Conservation (phyloP, 2,888 invertebrate species). For the Caenorhabditis sp. region DNA sequence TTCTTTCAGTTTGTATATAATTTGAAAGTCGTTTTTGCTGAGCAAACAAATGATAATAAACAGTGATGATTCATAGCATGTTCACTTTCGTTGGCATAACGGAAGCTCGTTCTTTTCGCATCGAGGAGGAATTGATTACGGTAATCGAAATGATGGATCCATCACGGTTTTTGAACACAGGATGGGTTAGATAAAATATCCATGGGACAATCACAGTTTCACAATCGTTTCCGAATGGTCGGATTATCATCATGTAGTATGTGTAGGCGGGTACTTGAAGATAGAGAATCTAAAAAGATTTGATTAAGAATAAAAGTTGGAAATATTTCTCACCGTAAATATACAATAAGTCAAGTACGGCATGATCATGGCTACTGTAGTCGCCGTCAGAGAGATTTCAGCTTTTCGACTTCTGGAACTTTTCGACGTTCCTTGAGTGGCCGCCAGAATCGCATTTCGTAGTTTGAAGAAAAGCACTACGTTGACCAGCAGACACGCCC, state of each 20-base stretch:
- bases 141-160: conserved; percentile 39
- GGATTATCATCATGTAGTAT: conserved; percentile 64
- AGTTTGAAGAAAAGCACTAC: conserved; percentile 48
- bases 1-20: background rate
- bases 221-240: conserved; percentile 63
- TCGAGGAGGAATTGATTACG: conserved; percentile 20
- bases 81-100: conserved; percentile 30
- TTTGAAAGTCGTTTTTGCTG: conserved; percentile 1
- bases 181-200: conserved; percentile 63
- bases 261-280: conserved; percentile 57
- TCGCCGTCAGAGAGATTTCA: conserved; percentile 54
- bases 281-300: conserved; percentile 46
- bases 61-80: background rate
- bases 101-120: conserved; percentile 15
- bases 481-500: conserved; percentile 46
- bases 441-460: conserved; percentile 26
- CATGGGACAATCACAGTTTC: conserved; percentile 63
- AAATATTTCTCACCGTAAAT: conserved; percentile 43
- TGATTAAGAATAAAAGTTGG: background rate
- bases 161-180: conserved; percentile 57
- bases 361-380: conserved; percentile 62
- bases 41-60: conserved; percentile 5
- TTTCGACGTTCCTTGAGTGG: conserved; percentile 39
- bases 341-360: conserved; percentile 59
- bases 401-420: conserved; percentile 46